phyloP scores from a whole-genome alignment of 2,797 vertebrate genomes.

The Phoeniculus purpureus region DNA sequence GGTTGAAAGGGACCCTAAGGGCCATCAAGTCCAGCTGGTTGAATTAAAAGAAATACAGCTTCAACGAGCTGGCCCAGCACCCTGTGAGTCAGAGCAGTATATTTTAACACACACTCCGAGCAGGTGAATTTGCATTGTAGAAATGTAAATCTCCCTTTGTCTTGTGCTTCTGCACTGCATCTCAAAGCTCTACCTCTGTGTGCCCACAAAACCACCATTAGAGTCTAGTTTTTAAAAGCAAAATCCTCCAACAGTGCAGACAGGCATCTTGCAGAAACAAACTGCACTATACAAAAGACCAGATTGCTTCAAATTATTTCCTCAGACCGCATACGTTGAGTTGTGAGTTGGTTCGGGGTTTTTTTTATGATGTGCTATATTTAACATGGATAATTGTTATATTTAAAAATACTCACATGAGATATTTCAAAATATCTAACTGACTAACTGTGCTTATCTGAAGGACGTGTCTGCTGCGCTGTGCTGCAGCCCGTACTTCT shows the following conservation, averaged over 20 bases:
- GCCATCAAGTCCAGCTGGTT: too few relatives aligned
- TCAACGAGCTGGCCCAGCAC: too few relatives aligned
- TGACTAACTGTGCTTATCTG: background rate
- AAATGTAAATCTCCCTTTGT: background rate
- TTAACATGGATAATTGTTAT: background rate
- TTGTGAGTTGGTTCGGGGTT: too few relatives aligned
- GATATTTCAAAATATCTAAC: background rate
- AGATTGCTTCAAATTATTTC: background rate
- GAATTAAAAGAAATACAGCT: too few relatives aligned
- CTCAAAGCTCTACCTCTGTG: background rate
- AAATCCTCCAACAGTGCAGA: background rate
- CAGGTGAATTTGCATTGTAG: background rate
- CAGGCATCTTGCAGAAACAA: background rate
- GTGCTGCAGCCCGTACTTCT: background rate
- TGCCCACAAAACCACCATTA: background rate
- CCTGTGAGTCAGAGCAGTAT: background rate
- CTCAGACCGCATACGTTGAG: background rate
- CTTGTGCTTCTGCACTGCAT: background rate
- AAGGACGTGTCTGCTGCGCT: background rate
- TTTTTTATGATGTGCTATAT: background rate
- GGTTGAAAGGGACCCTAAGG: too few relatives aligned
- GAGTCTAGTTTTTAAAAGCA: background rate
- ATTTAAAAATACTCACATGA: constrained; percentile 19
- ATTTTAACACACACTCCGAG: background rate
- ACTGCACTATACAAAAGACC: background rate